A percentile compares a stretch with the other conserved stretches of the same genome.
These are phyloP conservation scores for Callitettix versicolor DNA, from an alignment of 1,140 invertebrate species.

Conservation along the genomic window DNA sequence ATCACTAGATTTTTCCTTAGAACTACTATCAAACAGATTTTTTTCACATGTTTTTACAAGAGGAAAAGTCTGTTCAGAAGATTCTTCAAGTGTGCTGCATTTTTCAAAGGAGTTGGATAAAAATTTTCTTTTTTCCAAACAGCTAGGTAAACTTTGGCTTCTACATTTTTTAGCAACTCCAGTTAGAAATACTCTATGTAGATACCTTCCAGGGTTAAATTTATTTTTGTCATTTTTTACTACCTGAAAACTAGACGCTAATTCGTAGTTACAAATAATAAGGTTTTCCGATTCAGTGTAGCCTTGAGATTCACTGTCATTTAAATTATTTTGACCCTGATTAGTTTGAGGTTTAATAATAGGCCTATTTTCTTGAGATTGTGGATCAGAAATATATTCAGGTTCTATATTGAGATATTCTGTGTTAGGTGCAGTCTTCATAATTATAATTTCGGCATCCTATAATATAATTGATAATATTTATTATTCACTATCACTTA, in stretches of 20 bases:
- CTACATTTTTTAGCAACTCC: constrained; percentile 20
- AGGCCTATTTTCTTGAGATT: no score
- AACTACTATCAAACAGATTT: not conserved
- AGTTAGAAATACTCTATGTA: constrained; percentile 24
- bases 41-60: not conserved
- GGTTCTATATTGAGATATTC: no score
- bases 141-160: constrained; percentile 25
- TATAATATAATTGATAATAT: no score
- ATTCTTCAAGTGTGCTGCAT: not conserved
- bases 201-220: constrained; percentile 23
- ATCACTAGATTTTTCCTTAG: constrained; percentile 16
- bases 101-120: not conserved
- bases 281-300: constrained; percentile 13
- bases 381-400: no score
- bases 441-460: no score
- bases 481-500: no score
- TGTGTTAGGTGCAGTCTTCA: no score
- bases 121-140: constrained; percentile 18
- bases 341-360: no score
- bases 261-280: constrained; percentile 23
- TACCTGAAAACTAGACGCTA: constrained; percentile 22
- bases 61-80: not conserved
- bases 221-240: constrained; percentile 11
- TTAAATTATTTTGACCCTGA: no score
- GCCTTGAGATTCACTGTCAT: not conserved